Conservation (phyloP, 2,888 invertebrate species). For the Eupithecia exiguata region DNA sequence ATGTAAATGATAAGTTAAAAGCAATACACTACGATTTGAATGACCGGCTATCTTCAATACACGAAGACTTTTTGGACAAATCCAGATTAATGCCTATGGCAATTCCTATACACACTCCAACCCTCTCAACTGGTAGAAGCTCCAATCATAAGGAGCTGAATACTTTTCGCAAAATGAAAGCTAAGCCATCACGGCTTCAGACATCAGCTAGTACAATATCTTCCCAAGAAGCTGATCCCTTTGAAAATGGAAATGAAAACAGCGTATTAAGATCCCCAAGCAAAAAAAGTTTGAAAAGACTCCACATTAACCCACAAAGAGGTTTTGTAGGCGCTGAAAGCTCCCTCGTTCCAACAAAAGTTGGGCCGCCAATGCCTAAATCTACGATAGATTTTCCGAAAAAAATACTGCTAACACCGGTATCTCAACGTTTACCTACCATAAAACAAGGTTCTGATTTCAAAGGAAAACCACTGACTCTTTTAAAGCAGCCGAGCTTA, state of each 20-base stretch:
- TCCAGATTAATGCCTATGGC: conserved; percentile 45
- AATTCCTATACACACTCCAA: conserved; percentile 22
- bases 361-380: conserved; percentile 50
- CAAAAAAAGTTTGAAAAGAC: conserved; percentile 17
- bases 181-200: conserved; percentile 35
- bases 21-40: conserved; percentile 66
- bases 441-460: conserved; percentile 32
- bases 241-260: conserved; percentile 13
- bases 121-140: conserved; percentile 18
- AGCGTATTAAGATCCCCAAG: conserved; percentile 12
- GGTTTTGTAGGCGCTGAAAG: conserved; percentile 50
- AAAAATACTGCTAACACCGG: conserved; percentile 32
- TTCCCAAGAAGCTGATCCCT: conserved; percentile 26
- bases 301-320: conserved; percentile 15
- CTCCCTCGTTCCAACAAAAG: conserved; percentile 48
- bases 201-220: conserved; percentile 32
- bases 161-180: conserved; percentile 31
- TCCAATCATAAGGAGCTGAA: conserved; percentile 30
- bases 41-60: conserved; percentile 63
- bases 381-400: conserved; percentile 16
- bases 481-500: conserved; percentile 37
- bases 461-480: conserved; percentile 28
- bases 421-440: conserved; percentile 33
- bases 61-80: conserved; percentile 57
- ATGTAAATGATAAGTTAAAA: conserved; percentile 67